A percentile compares a stretch with the other conserved stretches of the same genome.
phyloP scores from a whole-genome alignment of 2,113 vertebrate species.

The Australoheros scitulus region DNA sequence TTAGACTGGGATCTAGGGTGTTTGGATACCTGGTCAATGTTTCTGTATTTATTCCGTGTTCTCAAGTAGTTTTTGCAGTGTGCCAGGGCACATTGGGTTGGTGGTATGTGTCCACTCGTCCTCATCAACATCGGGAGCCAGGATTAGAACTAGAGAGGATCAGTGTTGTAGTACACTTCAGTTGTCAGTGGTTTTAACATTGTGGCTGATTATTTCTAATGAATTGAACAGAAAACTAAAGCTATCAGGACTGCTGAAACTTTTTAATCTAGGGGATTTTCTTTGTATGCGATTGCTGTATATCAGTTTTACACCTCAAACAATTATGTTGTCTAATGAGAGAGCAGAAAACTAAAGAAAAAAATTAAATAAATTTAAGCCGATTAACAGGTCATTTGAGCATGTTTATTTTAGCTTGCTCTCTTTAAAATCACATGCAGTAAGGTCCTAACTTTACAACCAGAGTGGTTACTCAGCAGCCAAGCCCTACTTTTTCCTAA shows the following conservation, averaged over 20 bases:
- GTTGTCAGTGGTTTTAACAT: not conserved
- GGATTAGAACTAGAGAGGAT: not conserved
- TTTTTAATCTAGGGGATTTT: not conserved
- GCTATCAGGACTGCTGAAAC: not conserved
- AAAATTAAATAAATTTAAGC: no score
- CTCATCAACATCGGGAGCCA: not conserved
- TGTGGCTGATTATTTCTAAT: constrained; percentile 4
- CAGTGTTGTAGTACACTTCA: not conserved
- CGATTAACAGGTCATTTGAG: no score
- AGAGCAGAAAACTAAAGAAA: not conserved
- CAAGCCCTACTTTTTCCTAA: not conserved
- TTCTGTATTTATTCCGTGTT: not conserved
- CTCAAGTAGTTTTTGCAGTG: not conserved
- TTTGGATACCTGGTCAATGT: not conserved
- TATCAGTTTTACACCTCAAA: not conserved
- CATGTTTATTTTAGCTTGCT: not conserved
- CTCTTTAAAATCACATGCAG: not conserved
- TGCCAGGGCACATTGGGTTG: not conserved
- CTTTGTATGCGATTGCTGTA: not conserved
- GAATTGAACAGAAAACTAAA: not conserved
- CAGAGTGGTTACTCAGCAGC: not conserved
- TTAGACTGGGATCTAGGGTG: not conserved
- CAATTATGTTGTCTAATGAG: not conserved
- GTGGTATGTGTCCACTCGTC: not conserved
- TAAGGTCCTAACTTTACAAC: not conserved